Evolutionary conservation across 2,797 vertebrate species (phyloP).

Genomic region (Furcifer pardalis): DNA sequence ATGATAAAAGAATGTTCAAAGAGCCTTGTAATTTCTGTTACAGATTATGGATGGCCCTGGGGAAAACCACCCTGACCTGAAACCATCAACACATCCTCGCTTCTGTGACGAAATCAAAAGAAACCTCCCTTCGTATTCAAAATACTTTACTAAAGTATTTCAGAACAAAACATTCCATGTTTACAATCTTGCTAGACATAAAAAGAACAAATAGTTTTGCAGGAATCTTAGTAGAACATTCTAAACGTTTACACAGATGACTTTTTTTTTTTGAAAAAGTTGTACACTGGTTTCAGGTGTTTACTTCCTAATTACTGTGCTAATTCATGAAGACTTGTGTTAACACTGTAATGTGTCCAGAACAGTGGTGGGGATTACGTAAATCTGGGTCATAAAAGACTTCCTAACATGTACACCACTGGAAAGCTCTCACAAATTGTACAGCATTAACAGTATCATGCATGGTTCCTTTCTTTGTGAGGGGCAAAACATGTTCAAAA

Average conservation of each 20-base stretch:
- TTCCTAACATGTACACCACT: background rate
- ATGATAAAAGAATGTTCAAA: background rate
- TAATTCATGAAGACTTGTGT: conserved; percentile 35
- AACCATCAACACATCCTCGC: conserved; percentile 82
- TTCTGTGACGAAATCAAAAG: conserved; percentile 93
- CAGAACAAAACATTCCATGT: conserved; percentile 96
- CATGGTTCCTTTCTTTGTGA: background rate
- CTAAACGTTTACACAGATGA: conserved; percentile 57
- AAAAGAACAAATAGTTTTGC: conserved; percentile 54
- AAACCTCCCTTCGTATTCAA: conserved; percentile 76
- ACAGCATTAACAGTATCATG: background rate
- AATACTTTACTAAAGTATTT: conserved; percentile 88
- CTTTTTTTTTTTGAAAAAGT: conserved; percentile 8
- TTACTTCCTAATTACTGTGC: conserved; percentile 52
- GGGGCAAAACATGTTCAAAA: background rate
- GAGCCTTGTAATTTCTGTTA: conserved; percentile 34
- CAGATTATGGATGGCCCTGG: conserved; percentile 94
- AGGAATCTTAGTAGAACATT: conserved; percentile 37
- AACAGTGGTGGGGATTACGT: background rate
- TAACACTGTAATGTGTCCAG: conserved; percentile 37
- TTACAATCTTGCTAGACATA: conserved; percentile 83
- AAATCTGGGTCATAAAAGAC: background rate
- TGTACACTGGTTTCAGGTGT: conserved; percentile 6
- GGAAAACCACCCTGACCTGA: conserved; percentile 87
- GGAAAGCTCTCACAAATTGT: background rate